A percentile compares a stretch with the other conserved stretches of the same genome.
Conservation (phyloP, 2,113 vertebrate genomes). For the Lophius piscatorius region DNA sequence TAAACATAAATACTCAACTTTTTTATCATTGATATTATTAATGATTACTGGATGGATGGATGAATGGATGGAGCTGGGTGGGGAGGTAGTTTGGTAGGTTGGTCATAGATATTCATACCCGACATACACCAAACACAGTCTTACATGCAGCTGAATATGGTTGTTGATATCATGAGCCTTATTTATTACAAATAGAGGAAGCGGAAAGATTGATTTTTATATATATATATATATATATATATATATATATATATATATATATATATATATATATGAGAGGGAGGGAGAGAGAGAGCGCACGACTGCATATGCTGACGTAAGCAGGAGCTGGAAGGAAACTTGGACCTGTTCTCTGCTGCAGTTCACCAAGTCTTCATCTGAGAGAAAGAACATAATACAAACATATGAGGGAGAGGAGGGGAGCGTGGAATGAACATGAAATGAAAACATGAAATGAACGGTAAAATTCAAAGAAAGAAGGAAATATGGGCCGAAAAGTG, state of each 20-base stretch:
- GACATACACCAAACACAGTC: conserved; percentile 18
- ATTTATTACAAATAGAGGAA: conserved; percentile 45
- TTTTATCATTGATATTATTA: no score
- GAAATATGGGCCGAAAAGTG: neutral
- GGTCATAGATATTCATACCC: no score
- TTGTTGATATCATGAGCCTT: conserved; percentile 67
- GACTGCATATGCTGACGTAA: conserved; percentile 79
- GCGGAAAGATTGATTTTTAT: no score
- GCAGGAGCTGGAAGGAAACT: conserved; percentile 72
- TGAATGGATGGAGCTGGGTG: neutral
- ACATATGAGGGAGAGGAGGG: neutral
- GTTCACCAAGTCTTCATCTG: conserved; percentile 52
- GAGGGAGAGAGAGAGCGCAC: conserved; percentile 34
- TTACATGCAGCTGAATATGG: conserved; percentile 67
- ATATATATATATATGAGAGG: no score
- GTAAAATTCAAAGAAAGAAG: no score
- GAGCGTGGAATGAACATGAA: neutral
- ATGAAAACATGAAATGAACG: neutral
- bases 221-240: no score
- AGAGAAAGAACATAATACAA: conserved; percentile 13
- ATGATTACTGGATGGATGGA: no score
- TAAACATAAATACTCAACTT: no score
- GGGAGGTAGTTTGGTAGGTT: no score
- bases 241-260: no score
- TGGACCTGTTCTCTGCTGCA: conserved; percentile 64